Conservation (phyloP, 1,140 invertebrate species). For the Agraylea sexmaculata region DNA sequence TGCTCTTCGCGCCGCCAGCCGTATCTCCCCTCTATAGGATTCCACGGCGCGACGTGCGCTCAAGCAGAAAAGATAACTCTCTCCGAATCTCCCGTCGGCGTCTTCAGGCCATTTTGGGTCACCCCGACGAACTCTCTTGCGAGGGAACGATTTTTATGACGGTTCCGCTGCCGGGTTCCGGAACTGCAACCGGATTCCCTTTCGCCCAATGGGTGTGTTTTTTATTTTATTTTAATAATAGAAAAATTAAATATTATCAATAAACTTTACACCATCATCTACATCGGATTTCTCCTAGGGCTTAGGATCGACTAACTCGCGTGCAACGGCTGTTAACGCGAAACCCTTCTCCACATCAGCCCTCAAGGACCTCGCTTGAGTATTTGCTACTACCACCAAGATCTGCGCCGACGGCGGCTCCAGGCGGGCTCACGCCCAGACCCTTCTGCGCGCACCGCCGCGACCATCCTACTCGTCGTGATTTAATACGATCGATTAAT, state of each 20-base stretch:
- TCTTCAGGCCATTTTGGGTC: conserved; percentile 46
- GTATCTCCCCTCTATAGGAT: conserved; percentile 59
- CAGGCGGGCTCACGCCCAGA: conserved; percentile 62
- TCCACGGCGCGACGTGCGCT: conserved; percentile 59
- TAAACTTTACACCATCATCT: conserved; percentile 26
- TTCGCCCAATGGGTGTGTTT: conserved; percentile 44
- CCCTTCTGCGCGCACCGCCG: conserved; percentile 61
- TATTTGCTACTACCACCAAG: conserved; percentile 84
- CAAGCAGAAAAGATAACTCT: conserved; percentile 74
- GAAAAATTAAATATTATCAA: conserved; percentile 44
- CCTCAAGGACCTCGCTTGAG: conserved; percentile 72
- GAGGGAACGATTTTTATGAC: conserved; percentile 50
- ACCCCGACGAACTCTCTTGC: conserved; percentile 33
- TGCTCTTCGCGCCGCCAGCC: conserved; percentile 59
- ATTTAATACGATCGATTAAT: no score
- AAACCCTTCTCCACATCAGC: conserved; percentile 85
- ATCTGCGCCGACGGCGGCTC: conserved; percentile 73
- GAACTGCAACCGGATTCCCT: conserved; percentile 63
- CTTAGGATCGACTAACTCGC: conserved; percentile 82
- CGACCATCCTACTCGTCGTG: conserved; percentile 53
- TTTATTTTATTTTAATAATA: conserved; percentile 19
- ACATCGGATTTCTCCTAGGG: conserved; percentile 51
- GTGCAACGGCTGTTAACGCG: conserved; percentile 82
- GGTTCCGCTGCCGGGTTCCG: conserved; percentile 60
- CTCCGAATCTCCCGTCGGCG: conserved; percentile 57